Evolutionary conservation across 2,113 vertebrate species (phyloP).

Genomic region (Seriola aureovittata): DNA sequence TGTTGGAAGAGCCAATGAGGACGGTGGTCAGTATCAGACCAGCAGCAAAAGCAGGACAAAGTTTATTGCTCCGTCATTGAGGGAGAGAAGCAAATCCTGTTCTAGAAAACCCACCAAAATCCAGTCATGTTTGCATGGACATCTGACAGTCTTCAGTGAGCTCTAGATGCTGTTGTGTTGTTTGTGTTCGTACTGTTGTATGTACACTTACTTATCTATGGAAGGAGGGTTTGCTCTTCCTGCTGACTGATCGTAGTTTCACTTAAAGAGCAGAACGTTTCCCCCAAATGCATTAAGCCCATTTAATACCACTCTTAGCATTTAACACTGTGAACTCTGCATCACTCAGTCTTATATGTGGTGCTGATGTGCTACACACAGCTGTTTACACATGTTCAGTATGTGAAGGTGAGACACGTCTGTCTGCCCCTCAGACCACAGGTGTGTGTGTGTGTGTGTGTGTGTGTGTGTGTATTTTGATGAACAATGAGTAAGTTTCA

Average conservation of each 20-base stretch:
- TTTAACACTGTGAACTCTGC: not conserved
- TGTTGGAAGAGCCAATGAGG: conserved; percentile 3
- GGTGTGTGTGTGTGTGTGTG: not conserved
- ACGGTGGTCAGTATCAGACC: conserved; percentile 18
- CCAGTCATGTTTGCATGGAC: not conserved
- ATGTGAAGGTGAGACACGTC: not conserved
- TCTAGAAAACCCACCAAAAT: not conserved
- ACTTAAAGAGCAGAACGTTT: too few relatives aligned
- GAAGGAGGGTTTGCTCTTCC: too few relatives aligned
- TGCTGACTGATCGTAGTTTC: too few relatives aligned
- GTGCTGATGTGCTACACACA: not conserved
- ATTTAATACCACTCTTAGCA: not conserved
- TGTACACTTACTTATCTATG: too few relatives aligned
- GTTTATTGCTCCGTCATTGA: not conserved
- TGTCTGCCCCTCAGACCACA: conserved; percentile 16
- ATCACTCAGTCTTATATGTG: not conserved
- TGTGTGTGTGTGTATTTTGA: conserved; percentile 5
- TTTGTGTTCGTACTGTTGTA: not conserved
- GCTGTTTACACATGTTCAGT: conserved; percentile 2
- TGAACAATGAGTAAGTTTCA: not conserved
- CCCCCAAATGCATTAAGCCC: too few relatives aligned
- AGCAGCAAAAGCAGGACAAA: conserved; percentile 19
- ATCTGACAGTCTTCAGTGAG: not conserved
- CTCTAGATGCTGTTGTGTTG: not conserved
- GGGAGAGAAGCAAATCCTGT: not conserved